Conservation (phyloP, 2,113 vertebrate genomes). For the Atlantisia rogersi region DNA sequence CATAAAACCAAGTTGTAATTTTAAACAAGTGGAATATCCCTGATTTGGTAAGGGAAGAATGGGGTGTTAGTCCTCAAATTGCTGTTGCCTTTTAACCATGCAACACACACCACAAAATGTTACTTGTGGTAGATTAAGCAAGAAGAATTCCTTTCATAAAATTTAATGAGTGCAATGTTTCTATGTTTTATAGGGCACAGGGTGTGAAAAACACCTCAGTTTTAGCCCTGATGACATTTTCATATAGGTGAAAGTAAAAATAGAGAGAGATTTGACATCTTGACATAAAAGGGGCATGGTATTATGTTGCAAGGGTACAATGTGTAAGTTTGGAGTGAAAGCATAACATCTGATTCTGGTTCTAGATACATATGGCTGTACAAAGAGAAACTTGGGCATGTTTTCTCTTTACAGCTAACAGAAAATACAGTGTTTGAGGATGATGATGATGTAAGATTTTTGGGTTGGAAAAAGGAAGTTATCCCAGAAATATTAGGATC, state of each 20-base stretch:
- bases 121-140: neutral
- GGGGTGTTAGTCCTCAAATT: neutral
- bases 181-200: conserved; percentile 25
- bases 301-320: neutral
- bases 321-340: neutral
- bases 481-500: neutral
- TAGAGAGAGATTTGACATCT: conserved; percentile 39
- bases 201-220: conserved; percentile 64
- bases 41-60: neutral
- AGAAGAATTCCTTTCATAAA: conserved; percentile 54
- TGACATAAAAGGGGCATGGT: conserved; percentile 15
- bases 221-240: conserved; percentile 64
- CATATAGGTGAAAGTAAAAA: conserved; percentile 57
- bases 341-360: conserved; percentile 51
- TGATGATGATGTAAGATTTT: neutral
- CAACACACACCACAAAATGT: conserved; percentile 3
- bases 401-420: conserved; percentile 30
- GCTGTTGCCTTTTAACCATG: conserved; percentile 27
- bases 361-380: neutral
- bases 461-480: neutral
- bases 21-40: conserved; percentile 27
- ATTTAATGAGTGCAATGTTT: conserved; percentile 53
- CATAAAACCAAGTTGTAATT: neutral
- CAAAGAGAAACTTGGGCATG: neutral
- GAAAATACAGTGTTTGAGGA: neutral